A percentile compares a stretch with the other conserved stretches of the same genome.
Conservation (phyloP, 1,140 invertebrate genomes). For the Zaprionus capensis region DNA sequence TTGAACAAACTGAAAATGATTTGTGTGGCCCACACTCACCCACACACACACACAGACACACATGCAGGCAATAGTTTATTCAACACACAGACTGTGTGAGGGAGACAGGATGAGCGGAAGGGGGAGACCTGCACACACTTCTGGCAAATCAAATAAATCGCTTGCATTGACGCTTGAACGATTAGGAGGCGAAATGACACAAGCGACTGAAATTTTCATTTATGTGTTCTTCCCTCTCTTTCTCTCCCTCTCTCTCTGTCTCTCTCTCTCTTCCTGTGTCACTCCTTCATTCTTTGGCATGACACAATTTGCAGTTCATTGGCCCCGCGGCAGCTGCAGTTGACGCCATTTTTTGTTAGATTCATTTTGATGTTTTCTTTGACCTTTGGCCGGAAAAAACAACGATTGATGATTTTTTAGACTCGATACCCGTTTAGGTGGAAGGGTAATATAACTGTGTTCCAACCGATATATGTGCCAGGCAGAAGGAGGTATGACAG, state of each 20-base stretch:
- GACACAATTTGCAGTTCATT: slow-evolving; percentile 37
- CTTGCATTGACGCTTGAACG: slow-evolving; percentile 52
- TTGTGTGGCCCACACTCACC: slow-evolving; percentile 53
- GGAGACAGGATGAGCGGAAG: neutral
- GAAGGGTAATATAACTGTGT: too few species aligned
- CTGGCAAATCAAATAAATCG: slow-evolving; percentile 49
- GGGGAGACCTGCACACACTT: neutral
- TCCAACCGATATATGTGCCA: too few species aligned
- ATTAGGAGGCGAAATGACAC: slow-evolving; percentile 49
- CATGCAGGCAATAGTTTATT: slow-evolving; percentile 26
- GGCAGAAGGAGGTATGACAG: too few species aligned
- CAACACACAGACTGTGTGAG: neutral
- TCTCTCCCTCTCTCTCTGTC: neutral
- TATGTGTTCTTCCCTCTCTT: slow-evolving; percentile 1
- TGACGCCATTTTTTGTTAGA: slow-evolving; percentile 21
- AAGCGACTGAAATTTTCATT: slow-evolving; percentile 37
- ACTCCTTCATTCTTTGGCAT: neutral
- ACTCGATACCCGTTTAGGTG: too few species aligned
- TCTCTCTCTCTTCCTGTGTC: neutral
- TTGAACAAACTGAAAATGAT: slow-evolving; percentile 81
- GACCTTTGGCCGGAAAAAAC: slow-evolving; percentile 8
- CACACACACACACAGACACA: slow-evolving; percentile 7
- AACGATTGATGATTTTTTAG: slow-evolving; percentile 21
- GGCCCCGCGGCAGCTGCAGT: slow-evolving; percentile 25
- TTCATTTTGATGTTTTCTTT: slow-evolving; percentile 23